Base-by-base conservation (phyloP, 1,140 invertebrate species). In the Aradophagus sp. region DNA sequence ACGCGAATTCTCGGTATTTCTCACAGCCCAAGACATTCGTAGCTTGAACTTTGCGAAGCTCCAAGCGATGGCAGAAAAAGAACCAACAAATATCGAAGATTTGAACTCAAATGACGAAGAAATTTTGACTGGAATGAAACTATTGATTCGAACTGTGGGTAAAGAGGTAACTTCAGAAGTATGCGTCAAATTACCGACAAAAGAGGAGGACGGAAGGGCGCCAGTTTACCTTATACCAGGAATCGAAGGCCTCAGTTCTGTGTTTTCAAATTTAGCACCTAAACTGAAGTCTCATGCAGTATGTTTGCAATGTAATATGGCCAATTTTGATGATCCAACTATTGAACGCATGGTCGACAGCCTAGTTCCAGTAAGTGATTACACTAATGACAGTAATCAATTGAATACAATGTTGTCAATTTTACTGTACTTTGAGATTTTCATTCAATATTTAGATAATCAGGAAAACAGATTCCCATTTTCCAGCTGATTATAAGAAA, bases 1-100 rank as follows among this genome's bases (percentile, higher is more conserved):
- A 78, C 80, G 91, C 47, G 90, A 93, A 62, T 93, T 89, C 76
- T 91, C 93, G 65, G 77, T 93, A 7, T 88, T 89, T 38, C 77
- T 94, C 4, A 89, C 90, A 0, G 88, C 91, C 41, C 89, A 91
- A 65, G 92, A 94, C 65, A 91, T 95, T 41, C 83, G 92, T 47
- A 77, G 81, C n/a, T 74, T 92, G 80, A 84, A 86, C 6, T 85
- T 90, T 14, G 77, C 80, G 1, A 89, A 89, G 63, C 79, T 94
- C 0, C 78, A 86, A 34, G 84, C 87, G 27, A 83, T 87, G 66
- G 70, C 76, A 1, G 32, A 42, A 0, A 76, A 80, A 20, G 55
- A 80, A 17, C 17, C 59, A 2, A 69, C 73, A 45, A 66, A 32
- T 14, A 17, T 58, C 10, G 62, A 78, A 34, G 76, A 76, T 35